These are phyloP conservation scores for Endomychus coccineus DNA, from an alignment of 2,888 invertebrate genomes.

Conservation along the genomic window DNA sequence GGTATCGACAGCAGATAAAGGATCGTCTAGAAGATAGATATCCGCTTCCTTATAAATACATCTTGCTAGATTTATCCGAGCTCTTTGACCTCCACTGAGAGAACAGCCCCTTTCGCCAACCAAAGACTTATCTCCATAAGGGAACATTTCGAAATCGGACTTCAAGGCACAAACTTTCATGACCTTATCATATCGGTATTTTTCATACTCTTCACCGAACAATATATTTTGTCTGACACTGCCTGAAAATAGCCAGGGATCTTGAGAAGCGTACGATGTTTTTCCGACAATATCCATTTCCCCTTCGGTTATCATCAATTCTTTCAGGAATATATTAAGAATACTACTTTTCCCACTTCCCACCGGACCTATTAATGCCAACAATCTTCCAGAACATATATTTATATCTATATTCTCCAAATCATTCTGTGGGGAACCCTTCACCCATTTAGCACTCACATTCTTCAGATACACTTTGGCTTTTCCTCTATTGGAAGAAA, in stretches of 20 bases:
- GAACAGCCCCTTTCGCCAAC: constrained; percentile 78
- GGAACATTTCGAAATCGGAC: constrained; percentile 66
- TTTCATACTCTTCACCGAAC: constrained; percentile 59
- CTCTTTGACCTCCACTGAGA: constrained; percentile 79
- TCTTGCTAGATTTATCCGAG: constrained; percentile 71
- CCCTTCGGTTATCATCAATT: constrained; percentile 44
- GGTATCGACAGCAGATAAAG: constrained; percentile 73
- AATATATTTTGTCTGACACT: constrained; percentile 70
- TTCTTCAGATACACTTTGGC: constrained; percentile 55
- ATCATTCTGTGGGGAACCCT: constrained; percentile 34
- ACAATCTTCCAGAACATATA: constrained; percentile 37
- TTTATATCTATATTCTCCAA: constrained; percentile 46
- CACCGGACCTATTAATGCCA: constrained; percentile 60
- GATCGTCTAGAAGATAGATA: constrained; percentile 74
- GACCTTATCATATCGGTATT: constrained; percentile 52
- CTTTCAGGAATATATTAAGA: constrained; percentile 44
- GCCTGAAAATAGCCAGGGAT: constrained; percentile 56
- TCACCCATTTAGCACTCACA: constrained; percentile 61
- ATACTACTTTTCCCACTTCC: constrained; percentile 59
- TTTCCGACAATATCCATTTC: constrained; percentile 45
- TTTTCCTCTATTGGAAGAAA: constrained; percentile 45
- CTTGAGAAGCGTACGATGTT: constrained; percentile 53
- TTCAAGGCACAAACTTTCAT: constrained; percentile 58
- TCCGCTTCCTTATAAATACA: constrained; percentile 71
- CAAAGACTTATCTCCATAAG: constrained; percentile 66